Base-by-base conservation (phyloP, 23 tunicate genomes). In the Styela clava region DNA sequence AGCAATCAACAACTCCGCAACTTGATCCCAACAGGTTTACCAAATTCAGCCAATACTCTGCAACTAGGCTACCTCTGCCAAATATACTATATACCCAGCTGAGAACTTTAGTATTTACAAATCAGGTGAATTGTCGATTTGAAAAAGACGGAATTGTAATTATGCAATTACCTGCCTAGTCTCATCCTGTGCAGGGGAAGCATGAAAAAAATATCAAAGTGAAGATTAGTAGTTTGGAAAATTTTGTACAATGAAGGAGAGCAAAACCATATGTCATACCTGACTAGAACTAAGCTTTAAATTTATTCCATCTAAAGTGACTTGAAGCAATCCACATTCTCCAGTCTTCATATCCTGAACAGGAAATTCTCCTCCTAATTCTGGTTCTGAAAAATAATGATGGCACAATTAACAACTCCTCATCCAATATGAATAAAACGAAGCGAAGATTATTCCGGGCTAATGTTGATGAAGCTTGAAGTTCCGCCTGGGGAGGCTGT, bases 361-460 rank as follows among this genome's bases (percentile, higher is more conserved):
- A 3, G 99, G 99, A 81, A 86, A 96, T 82, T 96, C 99, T 65
- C 99, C 99, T 26, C 99, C 99, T 0, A 96, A n/a, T 65, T 91
- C 94, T 29, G 99, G 99, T 72, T 85, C 98, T 93, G 70, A 33
- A 23, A 1, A 32, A 26, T 72, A 44, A 44, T 44, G 56, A 5
- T 44, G 12, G 12, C 9, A 44, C 12, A 12, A 44, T 44, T 44
- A 16, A 31, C 16, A 18, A 23, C 16, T n/a, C 23, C 20, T n/a
- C n/a, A n/a, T n/a, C n/a, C n/a, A n/a, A n/a, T n/a, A n/a, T n/a
- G n/a, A n/a, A n/a, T n/a, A n/a, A n/a, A n/a, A n/a, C n/a, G n/a
- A n/a, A n/a, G n/a, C n/a, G n/a, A n/a, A n/a, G n/a, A n/a, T n/a
- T n/a, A n/a, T n/a, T n/a, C n/a, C n/a, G n/a, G n/a, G n/a, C n/a